A percentile compares a stretch with the other conserved stretches of the same genome.
Evolutionary conservation across 2,888 invertebrate genomes (phyloP).

Genomic region (Hypomecis punctinalis): DNA sequence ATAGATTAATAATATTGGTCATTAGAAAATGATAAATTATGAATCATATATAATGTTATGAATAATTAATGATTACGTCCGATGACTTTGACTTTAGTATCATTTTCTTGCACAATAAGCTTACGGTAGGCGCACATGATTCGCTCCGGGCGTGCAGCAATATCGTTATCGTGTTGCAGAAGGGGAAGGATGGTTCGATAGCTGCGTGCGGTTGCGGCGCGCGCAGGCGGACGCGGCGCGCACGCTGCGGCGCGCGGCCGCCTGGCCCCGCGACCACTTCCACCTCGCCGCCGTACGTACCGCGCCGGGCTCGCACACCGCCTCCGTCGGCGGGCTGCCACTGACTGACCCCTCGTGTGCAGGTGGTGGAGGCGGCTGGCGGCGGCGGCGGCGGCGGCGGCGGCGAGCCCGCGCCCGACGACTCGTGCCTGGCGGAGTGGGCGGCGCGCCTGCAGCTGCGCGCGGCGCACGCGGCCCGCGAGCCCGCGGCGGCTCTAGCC

Average conservation of each 20-base stretch:
- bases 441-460: constrained; percentile 53
- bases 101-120: too few species aligned
- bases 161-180: constrained; percentile 1
- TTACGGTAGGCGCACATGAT: too few species aligned
- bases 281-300: constrained; percentile 14
- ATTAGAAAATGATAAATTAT: too few species aligned
- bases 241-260: constrained; percentile 5
- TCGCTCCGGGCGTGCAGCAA: too few species aligned
- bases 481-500: constrained; percentile 43
- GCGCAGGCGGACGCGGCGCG: background rate
- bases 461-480: constrained; percentile 3
- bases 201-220: constrained; percentile 11
- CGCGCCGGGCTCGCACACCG: background rate
- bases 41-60: too few species aligned
- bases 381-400: background rate
- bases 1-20: too few species aligned
- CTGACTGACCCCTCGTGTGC: background rate
- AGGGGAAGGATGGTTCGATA: constrained; percentile 1
- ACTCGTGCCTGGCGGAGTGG: constrained; percentile 59
- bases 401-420: constrained; percentile 37
- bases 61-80: too few species aligned
- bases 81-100: too few species aligned
- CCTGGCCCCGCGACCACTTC: constrained; percentile 4
- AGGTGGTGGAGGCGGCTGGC: constrained; percentile 9
- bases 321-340: background rate